These are phyloP conservation scores for Zaprionus gabonicus DNA, from an alignment of 1,140 invertebrate species.

Conservation along the genomic window DNA sequence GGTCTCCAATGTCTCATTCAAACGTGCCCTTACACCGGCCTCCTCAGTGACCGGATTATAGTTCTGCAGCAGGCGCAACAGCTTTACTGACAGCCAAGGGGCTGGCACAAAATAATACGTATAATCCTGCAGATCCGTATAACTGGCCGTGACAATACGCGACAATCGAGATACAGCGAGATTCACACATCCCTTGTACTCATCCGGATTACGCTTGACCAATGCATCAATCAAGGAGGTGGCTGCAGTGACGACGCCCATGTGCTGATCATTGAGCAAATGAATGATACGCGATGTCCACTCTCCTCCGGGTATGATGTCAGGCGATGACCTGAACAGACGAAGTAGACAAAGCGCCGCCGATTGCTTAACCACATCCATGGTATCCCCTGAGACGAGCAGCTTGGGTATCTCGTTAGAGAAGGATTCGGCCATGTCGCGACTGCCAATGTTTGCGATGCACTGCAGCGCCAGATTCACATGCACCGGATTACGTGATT, in stretches of 20 bases:
- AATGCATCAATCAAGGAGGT: conserved; percentile 99
- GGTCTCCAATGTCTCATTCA: conserved; percentile 99
- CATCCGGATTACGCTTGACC: conserved; percentile 99
- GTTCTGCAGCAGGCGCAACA: conserved; percentile 98
- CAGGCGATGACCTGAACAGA: conserved; percentile 95
- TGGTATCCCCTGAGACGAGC: conserved; percentile 99
- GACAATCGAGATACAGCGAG: conserved; percentile 98
- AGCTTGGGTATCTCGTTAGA: conserved; percentile 99
- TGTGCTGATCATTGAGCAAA: conserved; percentile 99
- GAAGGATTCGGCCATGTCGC: conserved; percentile 99
- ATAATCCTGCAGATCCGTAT: conserved; percentile 99
- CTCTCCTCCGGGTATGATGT: conserved; percentile 98
- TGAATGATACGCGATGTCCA: conserved; percentile 99
- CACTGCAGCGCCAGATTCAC: conserved; percentile 99
- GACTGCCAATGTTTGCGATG: conserved; percentile 99
- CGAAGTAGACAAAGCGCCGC: conserved; percentile 98
- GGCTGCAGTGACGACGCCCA: conserved; percentile 99
- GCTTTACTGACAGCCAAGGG: conserved; percentile 99
- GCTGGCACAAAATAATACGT: conserved; percentile 99
- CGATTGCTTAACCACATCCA: conserved; percentile 99
- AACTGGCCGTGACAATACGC: conserved; percentile 98
- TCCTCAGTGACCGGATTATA: conserved; percentile 98
- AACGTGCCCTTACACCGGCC: conserved; percentile 95
- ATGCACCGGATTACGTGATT: conserved; percentile 98
- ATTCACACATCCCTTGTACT: conserved; percentile 99